Evolutionary conservation across 2,113 vertebrate species (phyloP), one percentile per base, ranked within the genome.

Genomic region (Cathartes aura): DNA sequence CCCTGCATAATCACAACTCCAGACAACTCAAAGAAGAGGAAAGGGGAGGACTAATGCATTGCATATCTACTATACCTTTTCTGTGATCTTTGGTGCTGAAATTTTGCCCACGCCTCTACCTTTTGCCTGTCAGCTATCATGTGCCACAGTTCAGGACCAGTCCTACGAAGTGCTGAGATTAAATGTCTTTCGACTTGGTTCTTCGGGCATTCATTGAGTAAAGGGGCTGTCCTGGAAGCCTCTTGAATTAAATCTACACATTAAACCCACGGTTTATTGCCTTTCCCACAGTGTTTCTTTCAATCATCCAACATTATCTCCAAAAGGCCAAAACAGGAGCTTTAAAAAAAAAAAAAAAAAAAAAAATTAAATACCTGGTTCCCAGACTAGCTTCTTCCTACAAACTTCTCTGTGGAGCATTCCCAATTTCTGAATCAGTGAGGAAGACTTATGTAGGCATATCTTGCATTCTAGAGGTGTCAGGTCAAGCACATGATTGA

Each of bases 31-130:
- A 78, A 5, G 1, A 67, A 32, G 18, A 53, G 24, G 14, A 10
- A 34, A 34, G 15, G 29, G 20, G 6, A 63, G 30, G 9, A 67
- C 6, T 45, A 80, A 52, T 0, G 6, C 2, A 11, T 0, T 58
- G 26, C 6, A 14, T 30, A 50, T 67, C 48, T 80, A 50, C 38
- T 47, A 17, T 11, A 32, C 3, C 13, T 42, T 21, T 74, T 50
- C 34, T 58, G 30, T 47, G 9, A 34, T 48, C 42, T 82, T 58
- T n/a, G 7, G 19, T 55, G 48, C 24, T 55, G 38, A 36, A 66
- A 38, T 81, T 81, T 59, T 79, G 22, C 30, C 34, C 19, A 10
- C 8, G 3, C 6, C 11, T 71, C 38, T 38, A 42, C 20, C 13
- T 70, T 73, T 53, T 66, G 10, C 32, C n/a, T 75, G 32, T n/a